Conservation (phyloP, 2,113 vertebrate species). For the Dolichallabes microphthalmus region DNA sequence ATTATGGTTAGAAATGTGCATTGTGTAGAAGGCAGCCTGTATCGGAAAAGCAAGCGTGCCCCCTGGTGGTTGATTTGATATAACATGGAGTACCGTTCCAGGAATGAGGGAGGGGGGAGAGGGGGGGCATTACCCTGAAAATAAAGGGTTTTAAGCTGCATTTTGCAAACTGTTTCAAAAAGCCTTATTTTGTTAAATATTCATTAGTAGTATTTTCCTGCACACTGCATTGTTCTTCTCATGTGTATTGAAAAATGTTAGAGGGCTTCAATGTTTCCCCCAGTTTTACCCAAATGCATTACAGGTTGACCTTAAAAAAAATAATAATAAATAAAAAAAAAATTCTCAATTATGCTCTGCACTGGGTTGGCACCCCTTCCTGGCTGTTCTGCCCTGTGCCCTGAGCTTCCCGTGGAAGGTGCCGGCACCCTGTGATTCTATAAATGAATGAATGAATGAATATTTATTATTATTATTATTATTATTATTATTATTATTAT, state of each 20-base stretch:
- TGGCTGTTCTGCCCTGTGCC: no score
- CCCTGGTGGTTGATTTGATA: conserved; percentile 14
- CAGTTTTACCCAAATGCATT: not conserved
- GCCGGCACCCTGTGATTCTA: no score
- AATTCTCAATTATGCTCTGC: conserved; percentile 1
- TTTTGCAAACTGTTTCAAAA: not conserved
- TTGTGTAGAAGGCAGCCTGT: not conserved
- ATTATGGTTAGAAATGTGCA: not conserved
- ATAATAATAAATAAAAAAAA: conserved; percentile 26
- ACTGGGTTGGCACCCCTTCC: no score
- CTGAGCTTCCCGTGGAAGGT: no score
- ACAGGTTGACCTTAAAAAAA: conserved; percentile 37
- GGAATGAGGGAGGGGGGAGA: not conserved
- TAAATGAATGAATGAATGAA: no score
- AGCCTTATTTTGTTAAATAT: no score
- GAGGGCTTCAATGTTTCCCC: not conserved
- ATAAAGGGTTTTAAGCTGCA: no score
- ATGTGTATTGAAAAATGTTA: not conserved
- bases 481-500: no score
- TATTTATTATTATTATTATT: no score
- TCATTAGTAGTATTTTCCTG: not conserved
- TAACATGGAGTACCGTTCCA: not conserved
- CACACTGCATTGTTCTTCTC: not conserved
- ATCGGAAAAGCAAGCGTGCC: conserved; percentile 35
- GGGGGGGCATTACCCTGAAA: not conserved